Evolutionary conservation across 2,888 invertebrate species (phyloP).

Genomic region (Zaprionus lineosus): DNA sequence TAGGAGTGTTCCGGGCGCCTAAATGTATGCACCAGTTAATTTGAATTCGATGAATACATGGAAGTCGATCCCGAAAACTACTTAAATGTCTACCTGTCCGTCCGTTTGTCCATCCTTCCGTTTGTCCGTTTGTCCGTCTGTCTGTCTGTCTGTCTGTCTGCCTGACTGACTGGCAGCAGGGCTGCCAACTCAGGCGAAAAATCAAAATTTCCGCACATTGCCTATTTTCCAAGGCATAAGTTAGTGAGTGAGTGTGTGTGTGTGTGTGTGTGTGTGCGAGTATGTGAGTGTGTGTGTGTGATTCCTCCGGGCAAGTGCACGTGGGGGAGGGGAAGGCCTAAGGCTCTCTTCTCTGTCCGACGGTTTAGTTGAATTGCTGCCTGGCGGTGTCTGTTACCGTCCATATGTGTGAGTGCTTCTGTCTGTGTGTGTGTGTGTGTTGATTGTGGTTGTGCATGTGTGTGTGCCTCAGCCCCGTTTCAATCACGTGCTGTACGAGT

Average conservation of each 20-base stretch:
- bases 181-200: constrained; percentile 71
- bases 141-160: background rate
- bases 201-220: constrained; percentile 77
- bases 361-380: constrained; percentile 43
- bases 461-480: constrained; percentile 32
- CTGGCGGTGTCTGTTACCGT: constrained; percentile 56
- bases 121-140: too few species aligned
- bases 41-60: constrained; percentile 68
- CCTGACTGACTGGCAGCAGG: constrained; percentile 27
- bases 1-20: constrained; percentile 50
- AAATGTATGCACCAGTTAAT: constrained; percentile 74
- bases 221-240: constrained; percentile 60
- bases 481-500: constrained; percentile 67
- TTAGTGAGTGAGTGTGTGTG: constrained; percentile 7
- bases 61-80: constrained; percentile 59
- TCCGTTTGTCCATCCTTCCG: constrained; percentile 1
- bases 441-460: too few species aligned
- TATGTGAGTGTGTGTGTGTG: background rate
- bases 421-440: constrained; percentile 11
- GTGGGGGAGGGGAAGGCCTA: too few species aligned
- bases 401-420: constrained; percentile 23
- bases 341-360: constrained; percentile 18
- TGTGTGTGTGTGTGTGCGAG: background rate
- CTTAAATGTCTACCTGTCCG: constrained; percentile 35
- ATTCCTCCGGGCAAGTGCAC: constrained; percentile 41